These are phyloP conservation scores for Calidris pugnax DNA, from an alignment of 2,113 vertebrate genomes.

Conservation along the genomic window DNA sequence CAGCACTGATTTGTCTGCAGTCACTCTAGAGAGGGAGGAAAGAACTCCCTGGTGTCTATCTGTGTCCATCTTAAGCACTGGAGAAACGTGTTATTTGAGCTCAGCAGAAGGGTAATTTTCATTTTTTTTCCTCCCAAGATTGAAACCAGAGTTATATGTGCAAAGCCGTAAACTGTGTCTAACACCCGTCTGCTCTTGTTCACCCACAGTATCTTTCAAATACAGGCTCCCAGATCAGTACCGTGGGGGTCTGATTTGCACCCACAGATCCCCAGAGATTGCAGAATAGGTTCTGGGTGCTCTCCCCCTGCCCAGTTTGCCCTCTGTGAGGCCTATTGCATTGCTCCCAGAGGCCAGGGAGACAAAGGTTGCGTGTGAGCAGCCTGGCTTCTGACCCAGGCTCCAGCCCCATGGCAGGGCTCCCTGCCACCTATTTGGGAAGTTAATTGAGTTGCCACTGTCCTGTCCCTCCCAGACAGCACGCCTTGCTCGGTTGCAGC, in stretches of 20 bases:
- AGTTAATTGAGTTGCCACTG: neutral
- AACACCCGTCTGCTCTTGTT: neutral
- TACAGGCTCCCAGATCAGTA: neutral
- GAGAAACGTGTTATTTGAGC: neutral
- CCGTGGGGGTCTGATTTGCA: accelerated
- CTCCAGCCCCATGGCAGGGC: neutral
- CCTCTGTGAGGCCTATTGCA: neutral
- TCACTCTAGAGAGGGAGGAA: neutral
- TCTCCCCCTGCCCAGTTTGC: accelerated
- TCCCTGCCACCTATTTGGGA: neutral
- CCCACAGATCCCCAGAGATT: neutral
- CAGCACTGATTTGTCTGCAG: neutral
- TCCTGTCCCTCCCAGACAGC: neutral
- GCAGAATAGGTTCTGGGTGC: neutral
- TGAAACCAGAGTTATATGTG: neutral
- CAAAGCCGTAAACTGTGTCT: neutral
- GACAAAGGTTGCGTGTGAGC: accelerated
- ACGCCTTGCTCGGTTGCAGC: neutral
- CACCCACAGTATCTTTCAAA: neutral
- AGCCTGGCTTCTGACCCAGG: neutral
- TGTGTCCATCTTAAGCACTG: neutral
- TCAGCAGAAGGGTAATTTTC: neutral
- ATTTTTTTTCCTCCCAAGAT: neutral
- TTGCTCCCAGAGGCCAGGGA: neutral
- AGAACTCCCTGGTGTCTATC: neutral